Conservation (phyloP, 2,888 invertebrate genomes). For the Hirudinaria manillensis region DNA sequence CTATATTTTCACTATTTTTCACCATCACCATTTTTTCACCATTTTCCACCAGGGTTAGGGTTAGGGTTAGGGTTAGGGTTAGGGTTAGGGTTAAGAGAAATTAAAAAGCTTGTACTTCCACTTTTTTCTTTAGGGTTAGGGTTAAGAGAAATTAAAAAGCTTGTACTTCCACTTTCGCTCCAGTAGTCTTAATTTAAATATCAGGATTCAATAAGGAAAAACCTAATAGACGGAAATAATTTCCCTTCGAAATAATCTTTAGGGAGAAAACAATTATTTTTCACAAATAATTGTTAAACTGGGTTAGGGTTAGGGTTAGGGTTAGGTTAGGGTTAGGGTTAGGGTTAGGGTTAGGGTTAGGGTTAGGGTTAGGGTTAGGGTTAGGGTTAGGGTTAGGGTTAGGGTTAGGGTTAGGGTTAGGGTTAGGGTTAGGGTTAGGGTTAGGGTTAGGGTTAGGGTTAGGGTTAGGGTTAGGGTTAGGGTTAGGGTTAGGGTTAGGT, state of each 20-base stretch:
- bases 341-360: slow-evolving; percentile 23
- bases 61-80: slow-evolving; percentile 40
- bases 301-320: slow-evolving; percentile 19
- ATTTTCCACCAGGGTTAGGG: slow-evolving; percentile 30
- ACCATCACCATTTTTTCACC: too few relatives aligned
- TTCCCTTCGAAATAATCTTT: too few relatives aligned
- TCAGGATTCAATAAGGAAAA: too few relatives aligned
- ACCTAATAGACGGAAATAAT: too few relatives aligned
- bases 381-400: slow-evolving; percentile 8
- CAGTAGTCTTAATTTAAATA: too few relatives aligned
- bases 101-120: too few relatives aligned
- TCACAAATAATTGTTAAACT: too few relatives aligned
- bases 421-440: neutral
- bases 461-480: slow-evolving; percentile 23
- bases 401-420: neutral
- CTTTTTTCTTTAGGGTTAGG: too few relatives aligned
- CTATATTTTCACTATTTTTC: too few relatives aligned
- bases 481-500: slow-evolving; percentile 13
- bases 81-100: slow-evolving; percentile 38
- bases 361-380: slow-evolving; percentile 24
- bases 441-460: slow-evolving; percentile 19
- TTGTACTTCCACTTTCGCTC: too few relatives aligned
- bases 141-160: too few relatives aligned
- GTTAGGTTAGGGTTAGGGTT: slow-evolving; percentile 6
- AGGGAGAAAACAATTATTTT: slow-evolving; percentile 38